Percentiles rank a stretch among this genome's conserved stretches.
Evolutionary conservation across 92 coral and sea anemone genomes (phyloP).

Genomic region (Epizoanthus rinbou): DNA sequence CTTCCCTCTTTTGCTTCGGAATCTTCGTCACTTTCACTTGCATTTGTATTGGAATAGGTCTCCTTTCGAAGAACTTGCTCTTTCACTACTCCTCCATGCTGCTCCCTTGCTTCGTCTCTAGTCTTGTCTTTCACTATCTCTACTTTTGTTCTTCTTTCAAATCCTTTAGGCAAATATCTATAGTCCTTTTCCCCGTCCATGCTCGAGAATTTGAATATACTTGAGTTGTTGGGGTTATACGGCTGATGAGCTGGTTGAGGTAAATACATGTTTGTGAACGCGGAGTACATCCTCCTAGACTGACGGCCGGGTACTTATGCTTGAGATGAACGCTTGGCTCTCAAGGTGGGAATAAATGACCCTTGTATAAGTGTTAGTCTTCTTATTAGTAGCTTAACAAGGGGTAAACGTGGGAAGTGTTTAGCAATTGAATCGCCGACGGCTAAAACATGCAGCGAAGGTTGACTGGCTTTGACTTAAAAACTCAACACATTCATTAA

Average conservation of each 20-base stretch:
- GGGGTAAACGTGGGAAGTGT: conserved; percentile 48
- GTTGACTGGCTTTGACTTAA: conserved; percentile 72
- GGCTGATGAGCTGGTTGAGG: conserved; percentile 49
- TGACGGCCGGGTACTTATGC: background rate
- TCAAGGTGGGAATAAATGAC: conserved; percentile 34
- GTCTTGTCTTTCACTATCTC: conserved; percentile 32
- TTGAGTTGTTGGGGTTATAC: conserved; percentile 45
- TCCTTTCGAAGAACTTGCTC: conserved; percentile 21
- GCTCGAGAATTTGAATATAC: conserved; percentile 63
- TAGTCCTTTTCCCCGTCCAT: conserved; percentile 63
- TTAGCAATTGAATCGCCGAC: conserved; percentile 40
- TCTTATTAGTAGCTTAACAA: conserved; percentile 38
- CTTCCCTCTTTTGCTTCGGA: conserved; percentile 66
- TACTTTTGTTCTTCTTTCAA: conserved; percentile 36
- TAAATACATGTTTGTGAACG: conserved; percentile 37
- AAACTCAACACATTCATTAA: conserved; percentile 73
- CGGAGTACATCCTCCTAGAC: conserved; percentile 26
- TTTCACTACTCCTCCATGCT: conserved; percentile 5
- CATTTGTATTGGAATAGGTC: conserved; percentile 34
- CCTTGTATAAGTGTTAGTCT: conserved; percentile 1
- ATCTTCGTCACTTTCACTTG: conserved; percentile 56
- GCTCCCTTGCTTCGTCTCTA: conserved; percentile 45
- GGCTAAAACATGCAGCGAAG: conserved; percentile 42
- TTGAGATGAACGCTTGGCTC: conserved; percentile 31
- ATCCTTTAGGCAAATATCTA: conserved; percentile 47